Evolutionary conservation across 2,797 vertebrate genomes (phyloP).

Genomic region (Danionella dracula): DNA sequence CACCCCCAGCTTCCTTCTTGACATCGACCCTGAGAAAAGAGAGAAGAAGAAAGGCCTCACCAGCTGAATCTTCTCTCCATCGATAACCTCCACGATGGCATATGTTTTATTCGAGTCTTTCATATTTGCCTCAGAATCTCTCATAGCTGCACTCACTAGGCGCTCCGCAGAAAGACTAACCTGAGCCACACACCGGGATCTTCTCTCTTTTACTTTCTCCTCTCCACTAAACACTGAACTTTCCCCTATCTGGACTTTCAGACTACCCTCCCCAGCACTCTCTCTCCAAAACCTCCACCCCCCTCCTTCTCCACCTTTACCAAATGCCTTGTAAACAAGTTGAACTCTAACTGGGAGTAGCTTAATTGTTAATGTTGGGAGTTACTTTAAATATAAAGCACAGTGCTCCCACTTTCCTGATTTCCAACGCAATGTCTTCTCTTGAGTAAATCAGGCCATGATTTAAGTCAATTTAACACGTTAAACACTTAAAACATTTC

Average conservation of each 20-base stretch:
- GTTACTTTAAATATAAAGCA: constrained; percentile 57
- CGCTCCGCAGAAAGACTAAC: constrained; percentile 45
- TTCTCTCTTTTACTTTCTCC: constrained; percentile 43
- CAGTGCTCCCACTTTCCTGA: constrained; percentile 22
- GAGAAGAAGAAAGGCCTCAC: constrained; percentile 54
- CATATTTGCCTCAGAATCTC: constrained; percentile 56
- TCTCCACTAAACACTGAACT: constrained; percentile 68
- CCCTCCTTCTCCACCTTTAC: constrained; percentile 44
- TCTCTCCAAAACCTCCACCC: constrained; percentile 35
- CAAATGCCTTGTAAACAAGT: constrained; percentile 77
- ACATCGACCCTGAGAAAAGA: not conserved
- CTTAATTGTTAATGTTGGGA: constrained; percentile 80
- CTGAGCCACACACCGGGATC: constrained; percentile 26
- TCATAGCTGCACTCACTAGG: constrained; percentile 33
- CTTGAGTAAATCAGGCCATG: constrained; percentile 16
- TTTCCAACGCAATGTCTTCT: constrained; percentile 10
- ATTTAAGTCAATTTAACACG: constrained; percentile 53
- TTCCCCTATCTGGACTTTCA: constrained; percentile 81
- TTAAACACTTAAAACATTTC: constrained; percentile 24
- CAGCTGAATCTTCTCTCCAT: constrained; percentile 78
- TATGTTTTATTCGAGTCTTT: constrained; percentile 74
- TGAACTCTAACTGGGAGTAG: constrained; percentile 74
- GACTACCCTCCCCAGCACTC: constrained; percentile 58
- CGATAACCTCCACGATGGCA: constrained; percentile 76
- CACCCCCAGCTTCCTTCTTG: not conserved